Evolutionary conservation across 1,140 invertebrate species (phyloP), one percentile per base, ranked within the genome.

Genomic region (Aricia agestis): DNA sequence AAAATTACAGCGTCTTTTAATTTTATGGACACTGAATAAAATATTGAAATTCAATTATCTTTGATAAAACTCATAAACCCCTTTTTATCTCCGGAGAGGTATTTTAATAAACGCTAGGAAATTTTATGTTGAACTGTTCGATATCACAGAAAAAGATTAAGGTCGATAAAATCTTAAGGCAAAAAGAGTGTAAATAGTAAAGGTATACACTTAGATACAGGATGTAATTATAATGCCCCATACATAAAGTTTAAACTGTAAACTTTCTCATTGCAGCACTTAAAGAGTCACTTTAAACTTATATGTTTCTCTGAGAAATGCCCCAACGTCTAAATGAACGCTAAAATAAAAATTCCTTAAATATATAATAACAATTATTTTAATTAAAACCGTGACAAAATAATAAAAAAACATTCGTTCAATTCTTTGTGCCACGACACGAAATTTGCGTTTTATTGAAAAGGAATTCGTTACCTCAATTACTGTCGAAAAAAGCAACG

Each of bases 31-130:
- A 74, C 61, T 72, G 76, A 78, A 81, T 77, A 76, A 68, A 73
- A 75, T 76, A 72, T 69, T 81, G 72, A 82, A 80, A 84, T 82
- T 82, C 74, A 82, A 79, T 82, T 72, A 75, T 79, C 69, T 76
- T 69, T 71, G 67, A 67, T 42, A 70, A 73, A 77, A 74, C 76
- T 3, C 78, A 67, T 42, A 70, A 73, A 77, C 76, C 76, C 25
- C 78, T 77, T 74, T 66, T 42, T 17, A 7, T 73, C 72, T 77
- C 19, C 18, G 59, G 59, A 25, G 18, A 31, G 59, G 19, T 63
- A 31, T 63, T 63, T 63, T 10, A 63, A 63, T 52, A 13, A 36
- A 15, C 1, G 45, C 45, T 52, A 15, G 45, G 7, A 45, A 45
- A 15, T 9, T 42, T 42, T 42, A 52, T 52, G 13, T 52, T 52